phyloP scores from a whole-genome alignment of 2,888 invertebrate genomes.

The Uropetala carovei region DNA sequence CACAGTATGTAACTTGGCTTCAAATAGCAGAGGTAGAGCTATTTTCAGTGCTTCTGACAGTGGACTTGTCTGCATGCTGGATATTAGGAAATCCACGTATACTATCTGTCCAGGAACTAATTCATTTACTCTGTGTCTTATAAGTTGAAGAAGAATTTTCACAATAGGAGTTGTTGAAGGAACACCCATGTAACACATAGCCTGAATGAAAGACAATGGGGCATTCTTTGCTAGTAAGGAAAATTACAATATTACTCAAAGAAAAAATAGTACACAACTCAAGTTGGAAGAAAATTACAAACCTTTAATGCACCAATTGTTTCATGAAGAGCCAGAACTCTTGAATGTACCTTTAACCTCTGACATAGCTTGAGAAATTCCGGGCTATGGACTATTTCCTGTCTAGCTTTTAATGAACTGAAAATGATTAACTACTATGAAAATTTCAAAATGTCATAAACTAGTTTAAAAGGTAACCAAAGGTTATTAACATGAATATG shows the following conservation, averaged over 20 bases:
- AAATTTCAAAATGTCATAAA: neutral
- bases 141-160: slow-evolving; percentile 81
- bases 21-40: slow-evolving; percentile 83
- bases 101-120: slow-evolving; percentile 80
- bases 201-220: neutral
- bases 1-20: slow-evolving; percentile 76
- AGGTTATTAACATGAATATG: slow-evolving; percentile 67
- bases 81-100: slow-evolving; percentile 80
- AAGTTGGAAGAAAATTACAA: slow-evolving; percentile 72
- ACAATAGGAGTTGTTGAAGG: slow-evolving; percentile 79
- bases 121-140: slow-evolving; percentile 80
- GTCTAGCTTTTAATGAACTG: slow-evolving; percentile 74
- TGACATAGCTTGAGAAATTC: slow-evolving; percentile 80
- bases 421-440: slow-evolving; percentile 69
- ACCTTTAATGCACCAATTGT: slow-evolving; percentile 80
- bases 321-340: slow-evolving; percentile 77
- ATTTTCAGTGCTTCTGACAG: slow-evolving; percentile 81
- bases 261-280: neutral
- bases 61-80: slow-evolving; percentile 77
- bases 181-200: slow-evolving; percentile 76
- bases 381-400: slow-evolving; percentile 77
- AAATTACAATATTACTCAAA: neutral
- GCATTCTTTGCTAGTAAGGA: neutral
- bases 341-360: slow-evolving; percentile 77
- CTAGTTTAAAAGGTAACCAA: neutral